Conservation (phyloP, 2,888 invertebrate genomes). For the Philereme transversata region DNA sequence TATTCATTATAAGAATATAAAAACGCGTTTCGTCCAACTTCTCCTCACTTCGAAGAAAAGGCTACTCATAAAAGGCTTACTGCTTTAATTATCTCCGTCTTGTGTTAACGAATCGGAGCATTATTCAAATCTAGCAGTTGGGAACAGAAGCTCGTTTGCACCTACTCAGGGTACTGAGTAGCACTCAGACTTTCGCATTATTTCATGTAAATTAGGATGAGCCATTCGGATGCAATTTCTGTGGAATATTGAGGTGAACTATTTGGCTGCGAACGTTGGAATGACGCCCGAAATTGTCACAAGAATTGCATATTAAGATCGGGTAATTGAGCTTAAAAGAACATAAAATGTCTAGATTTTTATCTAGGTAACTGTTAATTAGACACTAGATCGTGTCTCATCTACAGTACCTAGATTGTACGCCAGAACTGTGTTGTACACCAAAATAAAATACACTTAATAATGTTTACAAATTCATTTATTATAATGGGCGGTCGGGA, state of each 20-base stretch:
- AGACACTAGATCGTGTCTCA: no score
- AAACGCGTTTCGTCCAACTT: neutral
- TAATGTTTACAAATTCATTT: no score
- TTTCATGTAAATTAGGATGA: slow-evolving; percentile 30
- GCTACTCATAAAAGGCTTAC: slow-evolving; percentile 23
- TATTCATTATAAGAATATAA: no score
- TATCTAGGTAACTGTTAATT: no score
- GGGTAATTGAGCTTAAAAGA: no score
- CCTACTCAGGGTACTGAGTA: slow-evolving; percentile 23
- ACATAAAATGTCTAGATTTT: no score
- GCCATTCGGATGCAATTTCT: slow-evolving; percentile 22
- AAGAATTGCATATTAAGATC: neutral
- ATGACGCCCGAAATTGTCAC: neutral
- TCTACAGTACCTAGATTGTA: no score
- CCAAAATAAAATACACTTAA: no score
- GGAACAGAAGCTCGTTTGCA: slow-evolving; percentile 29
- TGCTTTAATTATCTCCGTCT: slow-evolving; percentile 31
- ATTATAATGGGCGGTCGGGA: no score
- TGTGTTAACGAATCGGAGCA: slow-evolving; percentile 30
- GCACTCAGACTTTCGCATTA: slow-evolving; percentile 27
- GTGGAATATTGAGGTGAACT: slow-evolving; percentile 15
- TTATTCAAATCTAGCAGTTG: slow-evolving; percentile 32
- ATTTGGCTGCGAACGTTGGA: neutral
- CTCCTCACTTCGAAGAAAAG: slow-evolving; percentile 9
- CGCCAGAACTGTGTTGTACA: no score